These are phyloP conservation scores for Abscondita cerata DNA, from an alignment of 2,888 invertebrate genomes.

Conservation along the genomic window DNA sequence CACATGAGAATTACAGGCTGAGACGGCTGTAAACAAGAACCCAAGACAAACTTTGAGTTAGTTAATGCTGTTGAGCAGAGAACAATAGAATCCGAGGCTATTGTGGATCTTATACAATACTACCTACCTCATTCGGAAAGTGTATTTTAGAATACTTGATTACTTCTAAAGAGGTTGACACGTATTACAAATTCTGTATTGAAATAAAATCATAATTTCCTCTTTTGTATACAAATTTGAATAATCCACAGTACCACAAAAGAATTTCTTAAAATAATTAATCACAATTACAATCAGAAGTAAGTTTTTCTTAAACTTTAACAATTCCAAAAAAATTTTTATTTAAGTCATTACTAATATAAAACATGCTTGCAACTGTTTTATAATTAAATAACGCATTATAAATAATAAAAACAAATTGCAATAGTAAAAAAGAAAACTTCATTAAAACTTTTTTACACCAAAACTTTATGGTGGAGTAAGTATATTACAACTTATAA, in stretches of 20 bases:
- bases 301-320: too few relatives aligned
- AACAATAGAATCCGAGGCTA: constrained; percentile 35
- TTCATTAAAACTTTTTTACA: constrained; percentile 11
- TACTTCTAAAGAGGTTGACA: constrained; percentile 24
- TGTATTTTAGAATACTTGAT: constrained; percentile 36
- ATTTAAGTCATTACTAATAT: too few relatives aligned
- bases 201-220: background rate
- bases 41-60: constrained; percentile 50
- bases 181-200: constrained; percentile 20
- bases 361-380: too few relatives aligned
- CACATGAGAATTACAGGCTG: constrained; percentile 50
- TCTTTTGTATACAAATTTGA: background rate
- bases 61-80: constrained; percentile 43
- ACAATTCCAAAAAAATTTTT: too few relatives aligned
- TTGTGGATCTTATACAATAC: constrained; percentile 34
- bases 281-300: too few relatives aligned
- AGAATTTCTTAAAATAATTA: too few relatives aligned
- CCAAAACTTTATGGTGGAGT: background rate
- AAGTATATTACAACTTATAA: too few relatives aligned
- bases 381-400: background rate
- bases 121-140: constrained; percentile 28
- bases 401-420: constrained; percentile 2
- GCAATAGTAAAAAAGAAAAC: constrained; percentile 9
- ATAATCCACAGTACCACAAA: too few relatives aligned
- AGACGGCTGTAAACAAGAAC: constrained; percentile 49